Base-by-base conservation (phyloP, 2,797 vertebrate genomes). In the Myotis vivesi region DNA sequence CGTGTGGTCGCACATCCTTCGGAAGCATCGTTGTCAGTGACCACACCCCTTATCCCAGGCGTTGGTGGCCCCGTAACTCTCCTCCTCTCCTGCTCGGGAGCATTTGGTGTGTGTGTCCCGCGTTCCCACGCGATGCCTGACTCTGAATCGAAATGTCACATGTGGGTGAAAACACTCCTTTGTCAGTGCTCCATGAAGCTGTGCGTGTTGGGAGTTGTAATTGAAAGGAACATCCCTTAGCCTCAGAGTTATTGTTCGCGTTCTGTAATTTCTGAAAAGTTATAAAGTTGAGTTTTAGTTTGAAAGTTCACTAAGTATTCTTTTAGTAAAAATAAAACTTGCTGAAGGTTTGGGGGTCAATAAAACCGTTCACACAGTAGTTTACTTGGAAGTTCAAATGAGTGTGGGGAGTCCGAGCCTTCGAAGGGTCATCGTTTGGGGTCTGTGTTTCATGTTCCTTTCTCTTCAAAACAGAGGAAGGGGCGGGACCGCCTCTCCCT, bases 1-100 rank as follows among this genome's bases (percentile, higher is more conserved):
- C 5, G 6, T 33, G 19, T 73, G 15, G 8, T 57, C n/a, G 7
- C 38, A 30, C 19, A 1, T 20, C 23, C 28, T 38, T 82, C 0
- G 0, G n/a, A 36, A 76, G 12, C 20, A 10, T 30, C n/a, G 0
- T 15, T 51, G 36, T 51, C 64, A 8, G 15, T 23, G 55, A 7
- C 49, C 3, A 1, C 9, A 0, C 23, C 9, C 23, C 57, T 17
- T 59, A 6, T 25, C 30, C 7, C 33, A 8, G 30, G 22, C 51
- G 10, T 1, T 5, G 66, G 17, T 13, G 4, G 30, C 6, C 0
- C 28, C 16, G 0, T 55, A 2, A 13, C 36, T 15, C 16, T 36
- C 6, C 16, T 36, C 6, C 55, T 22, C 44, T 33, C 28, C 38
- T 30, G 5, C 9, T 53, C 30, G 7, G 3, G 13, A 33, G 5